Percentiles rank a stretch among this genome's conserved stretches.
Conservation (phyloP, 2,797 vertebrate species). For the Micrastur ruficollis region DNA sequence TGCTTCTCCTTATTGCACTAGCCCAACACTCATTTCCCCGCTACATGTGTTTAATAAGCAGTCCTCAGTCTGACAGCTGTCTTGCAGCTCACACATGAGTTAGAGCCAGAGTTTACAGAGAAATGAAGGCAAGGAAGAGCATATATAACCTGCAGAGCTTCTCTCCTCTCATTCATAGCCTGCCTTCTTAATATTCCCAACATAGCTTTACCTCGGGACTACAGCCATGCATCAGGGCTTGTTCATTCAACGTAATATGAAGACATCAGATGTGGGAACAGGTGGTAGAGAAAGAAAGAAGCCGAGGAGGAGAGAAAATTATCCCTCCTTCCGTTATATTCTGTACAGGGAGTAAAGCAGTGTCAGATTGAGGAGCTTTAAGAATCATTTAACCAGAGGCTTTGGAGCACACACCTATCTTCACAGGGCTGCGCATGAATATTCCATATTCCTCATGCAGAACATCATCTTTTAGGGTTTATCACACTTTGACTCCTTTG, state of each 20-base stretch:
- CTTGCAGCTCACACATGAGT: not conserved
- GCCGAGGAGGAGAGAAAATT: slow-evolving; percentile 51
- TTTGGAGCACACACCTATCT: slow-evolving; percentile 6
- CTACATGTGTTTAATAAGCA: not conserved
- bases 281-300: slow-evolving; percentile 45
- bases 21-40: not conserved
- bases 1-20: not conserved
- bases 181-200: not conserved
- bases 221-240: not conserved
- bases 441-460: not conserved
- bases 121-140: slow-evolving; percentile 4
- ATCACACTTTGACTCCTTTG: not conserved
- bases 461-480: not conserved
- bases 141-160: not conserved
- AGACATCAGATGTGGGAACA: slow-evolving; percentile 26
- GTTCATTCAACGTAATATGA: not conserved
- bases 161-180: not conserved
- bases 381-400: slow-evolving; percentile 41
- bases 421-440: not conserved
- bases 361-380: slow-evolving; percentile 25
- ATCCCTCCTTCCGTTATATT: slow-evolving; percentile 32
- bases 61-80: slow-evolving; percentile 25
- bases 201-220: not conserved
- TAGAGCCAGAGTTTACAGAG: not conserved
- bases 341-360: not conserved